phyloP scores from a whole-genome alignment of 2,797 vertebrate genomes.

The Phataginus tetradactyla region DNA sequence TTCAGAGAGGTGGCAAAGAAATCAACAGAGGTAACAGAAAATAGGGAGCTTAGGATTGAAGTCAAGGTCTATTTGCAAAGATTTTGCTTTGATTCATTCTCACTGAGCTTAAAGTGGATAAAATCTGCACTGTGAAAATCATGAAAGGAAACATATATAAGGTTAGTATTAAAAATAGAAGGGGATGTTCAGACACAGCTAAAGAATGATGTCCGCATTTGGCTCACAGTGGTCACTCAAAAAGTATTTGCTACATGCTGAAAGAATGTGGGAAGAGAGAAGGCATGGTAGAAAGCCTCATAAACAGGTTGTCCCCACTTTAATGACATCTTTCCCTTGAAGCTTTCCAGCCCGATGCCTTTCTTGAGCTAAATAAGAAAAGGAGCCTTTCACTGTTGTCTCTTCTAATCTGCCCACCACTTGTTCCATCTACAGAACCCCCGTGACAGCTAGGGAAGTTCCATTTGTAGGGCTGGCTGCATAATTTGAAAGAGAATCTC shows the following conservation, averaged over 20 bases:
- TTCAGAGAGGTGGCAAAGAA: not conserved
- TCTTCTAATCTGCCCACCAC: slow-evolving; percentile 63
- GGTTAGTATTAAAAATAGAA: not conserved
- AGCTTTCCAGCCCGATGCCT: not conserved
- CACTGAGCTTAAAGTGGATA: not conserved
- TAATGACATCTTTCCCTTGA: slow-evolving; percentile 10
- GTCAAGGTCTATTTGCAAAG: not conserved
- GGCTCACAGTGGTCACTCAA: not conserved
- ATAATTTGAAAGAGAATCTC: slow-evolving; percentile 55
- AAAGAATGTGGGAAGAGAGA: not conserved
- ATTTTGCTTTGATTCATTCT: not conserved
- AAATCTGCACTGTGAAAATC: not conserved
- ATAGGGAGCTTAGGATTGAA: not conserved
- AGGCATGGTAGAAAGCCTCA: not conserved
- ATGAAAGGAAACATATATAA: not conserved
- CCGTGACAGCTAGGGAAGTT: slow-evolving; percentile 42
- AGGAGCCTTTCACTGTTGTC: slow-evolving; percentile 42
- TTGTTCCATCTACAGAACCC: slow-evolving; percentile 52
- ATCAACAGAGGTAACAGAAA: not conserved
- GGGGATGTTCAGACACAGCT: not conserved
- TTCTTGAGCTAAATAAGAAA: slow-evolving; percentile 46
- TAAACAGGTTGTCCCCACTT: not conserved
- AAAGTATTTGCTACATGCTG: not conserved
- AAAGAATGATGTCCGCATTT: not conserved
- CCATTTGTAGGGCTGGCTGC: slow-evolving; percentile 41